Percentiles rank a stretch among this genome's conserved stretches.
These are phyloP conservation scores for Oncorhynchus keta DNA, from an alignment of 2,113 vertebrate genomes.

Conservation along the genomic window DNA sequence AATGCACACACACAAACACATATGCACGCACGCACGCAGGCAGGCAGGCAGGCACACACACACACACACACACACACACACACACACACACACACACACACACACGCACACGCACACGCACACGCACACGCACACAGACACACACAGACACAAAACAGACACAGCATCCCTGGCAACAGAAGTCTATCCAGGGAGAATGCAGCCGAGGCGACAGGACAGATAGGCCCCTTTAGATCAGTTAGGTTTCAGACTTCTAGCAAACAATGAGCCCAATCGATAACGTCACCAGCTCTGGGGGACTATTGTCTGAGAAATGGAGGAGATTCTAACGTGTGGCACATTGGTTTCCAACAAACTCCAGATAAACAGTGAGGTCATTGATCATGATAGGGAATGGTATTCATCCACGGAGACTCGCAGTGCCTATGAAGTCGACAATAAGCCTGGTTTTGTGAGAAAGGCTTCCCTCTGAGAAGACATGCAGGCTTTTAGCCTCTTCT, in stretches of 20 bases:
- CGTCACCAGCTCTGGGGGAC: conserved; percentile 38
- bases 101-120: conserved; percentile 3
- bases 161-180: conserved; percentile 46
- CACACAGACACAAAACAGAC: conserved; percentile 19
- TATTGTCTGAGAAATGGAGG: too few relatives aligned
- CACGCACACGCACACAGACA: conserved; percentile 28
- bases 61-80: neutral
- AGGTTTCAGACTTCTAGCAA: conserved; percentile 48
- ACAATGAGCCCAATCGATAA: conserved; percentile 60
- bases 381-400: too few relatives aligned
- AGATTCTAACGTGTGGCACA: too few relatives aligned
- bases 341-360: conserved; percentile 44
- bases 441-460: conserved; percentile 29
- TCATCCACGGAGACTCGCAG: neutral
- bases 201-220: conserved; percentile 43
- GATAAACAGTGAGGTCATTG: conserved; percentile 31
- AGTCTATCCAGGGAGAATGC: conserved; percentile 45
- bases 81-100: neutral
- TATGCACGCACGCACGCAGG: neutral
- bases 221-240: conserved; percentile 46
- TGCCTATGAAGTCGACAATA: conserved; percentile 55
- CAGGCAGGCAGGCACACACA: conserved; percentile 12
- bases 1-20: neutral
- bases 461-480: conserved; percentile 4
- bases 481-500: too few relatives aligned